Evolutionary conservation across 2,113 vertebrate species (phyloP), one percentile per base, ranked within the genome.

Genomic region (Anolis carolinensis): DNA sequence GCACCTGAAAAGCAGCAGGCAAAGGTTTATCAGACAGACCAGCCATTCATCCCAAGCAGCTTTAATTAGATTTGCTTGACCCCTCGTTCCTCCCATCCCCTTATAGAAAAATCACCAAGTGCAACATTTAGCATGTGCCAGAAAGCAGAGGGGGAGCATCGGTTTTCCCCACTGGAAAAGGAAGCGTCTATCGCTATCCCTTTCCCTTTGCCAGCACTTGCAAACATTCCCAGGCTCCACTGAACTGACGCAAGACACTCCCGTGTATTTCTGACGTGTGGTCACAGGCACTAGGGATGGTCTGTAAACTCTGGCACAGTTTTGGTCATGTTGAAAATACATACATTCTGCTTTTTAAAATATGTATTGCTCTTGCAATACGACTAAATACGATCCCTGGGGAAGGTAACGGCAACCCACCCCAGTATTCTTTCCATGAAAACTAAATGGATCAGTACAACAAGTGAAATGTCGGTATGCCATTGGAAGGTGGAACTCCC

Each of bases 11-110:
- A 93, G 88, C 90, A 91, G 86, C 36, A 0, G 13, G 86, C 84
- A 82, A 88, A 0, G 76, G 92, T 89, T 44, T 90, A 90, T 93
- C 93, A 84, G 89, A 95, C 95, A 95, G 90, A 92, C 86, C 90
- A 94, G 83, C 90, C 93, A 94, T 95, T 95, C 94, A 95, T 92
- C 89, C 81, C 87, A 87, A 89, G 89, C 91, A 84, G 91, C 91
- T 93, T 91, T 81, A 93, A 94, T 95, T 94, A 91, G 93, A 94
- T 94, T 89, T 95, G 94, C 81, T 92, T 81, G 90, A 94, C 84
- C 77, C 55, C 55, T 59, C 18, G 55, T 59, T 16, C 36, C 71
- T 65, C 85, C 59, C 52, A 18, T 73, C 68, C 67, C 76, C 67
- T 39, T 13, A 59, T 23, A 81, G 62, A 92, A 91, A 95, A 91